Conservation (phyloP, 2,888 invertebrate species). For the Melieria picta region DNA sequence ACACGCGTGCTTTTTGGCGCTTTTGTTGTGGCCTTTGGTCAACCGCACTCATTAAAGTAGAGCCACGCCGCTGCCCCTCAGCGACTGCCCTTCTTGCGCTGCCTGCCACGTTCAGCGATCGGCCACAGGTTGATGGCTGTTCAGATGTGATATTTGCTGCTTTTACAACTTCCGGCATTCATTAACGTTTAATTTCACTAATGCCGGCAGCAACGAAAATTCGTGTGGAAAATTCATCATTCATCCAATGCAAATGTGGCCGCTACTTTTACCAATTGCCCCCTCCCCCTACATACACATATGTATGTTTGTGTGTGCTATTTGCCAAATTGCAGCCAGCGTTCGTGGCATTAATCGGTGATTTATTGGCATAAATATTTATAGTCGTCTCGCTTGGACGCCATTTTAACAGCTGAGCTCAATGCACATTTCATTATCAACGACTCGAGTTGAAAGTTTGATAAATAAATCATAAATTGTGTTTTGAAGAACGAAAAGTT, state of each 20-base stretch:
- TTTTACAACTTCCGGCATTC: constrained; percentile 21
- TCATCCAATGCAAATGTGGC: constrained; percentile 27
- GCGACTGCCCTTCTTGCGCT: neutral
- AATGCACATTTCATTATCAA: too few relatives aligned
- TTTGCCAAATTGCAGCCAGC: neutral
- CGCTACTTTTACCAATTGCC: neutral
- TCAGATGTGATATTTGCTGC: constrained; percentile 3
- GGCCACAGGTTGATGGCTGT: neutral
- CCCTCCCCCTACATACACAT: neutral
- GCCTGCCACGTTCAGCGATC: neutral
- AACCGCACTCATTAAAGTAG: neutral
- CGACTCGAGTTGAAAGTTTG: too few relatives aligned
- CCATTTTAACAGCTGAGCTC: too few relatives aligned
- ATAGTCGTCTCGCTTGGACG: too few relatives aligned
- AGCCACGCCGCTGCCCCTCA: neutral
- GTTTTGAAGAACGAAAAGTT: too few relatives aligned
- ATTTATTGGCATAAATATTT: too few relatives aligned
- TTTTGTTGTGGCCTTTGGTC: neutral
- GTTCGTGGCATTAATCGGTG: too few relatives aligned
- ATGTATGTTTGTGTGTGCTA: neutral
- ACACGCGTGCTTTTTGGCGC: neutral
- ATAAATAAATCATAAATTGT: too few relatives aligned
- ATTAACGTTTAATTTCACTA: constrained; percentile 28
- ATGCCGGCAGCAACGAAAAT: constrained; percentile 11
- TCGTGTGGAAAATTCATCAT: neutral